Evolutionary conservation across 2,888 invertebrate genomes (phyloP), one percentile per base, ranked within the genome.

Genomic region (Lottia scabra): DNA sequence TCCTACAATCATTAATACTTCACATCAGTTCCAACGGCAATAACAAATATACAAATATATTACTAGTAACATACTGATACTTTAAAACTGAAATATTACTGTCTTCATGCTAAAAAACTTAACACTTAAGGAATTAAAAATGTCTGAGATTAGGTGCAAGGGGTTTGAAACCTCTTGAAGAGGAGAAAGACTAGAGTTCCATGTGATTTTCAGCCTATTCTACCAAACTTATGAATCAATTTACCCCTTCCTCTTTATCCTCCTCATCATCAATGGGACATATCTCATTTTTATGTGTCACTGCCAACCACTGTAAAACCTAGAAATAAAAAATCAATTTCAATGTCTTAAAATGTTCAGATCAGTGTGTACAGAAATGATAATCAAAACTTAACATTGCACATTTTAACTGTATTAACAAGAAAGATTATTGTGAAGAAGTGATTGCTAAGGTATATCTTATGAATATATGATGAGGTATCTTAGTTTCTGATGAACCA

Each of bases 271-370:
- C 78, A n/a, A 81, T 83, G 13, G 84, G 84, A 6, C 79, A 68
- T 19, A 87, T 79, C 19, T 85, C 85, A 27, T 68, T 72, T 71
- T 84, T 86, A 77, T 87, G 86, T 56, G 80, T 80, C 12, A 87
- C 75, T 23, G 85, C 88, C 15, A 88, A 73, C 89, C 89, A 89
- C 65, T 89, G 86, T 13, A 89, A 44, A 12, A 88, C 81, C 89
- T 88, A 78, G 23, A 75, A 75, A 30, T 68, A 26, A 63, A 62
- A 63, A 56, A 23, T 19, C 2, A 56, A 5, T 23, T 62, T 19
- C 56, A 56, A 56, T 3, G 23, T 6, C 6, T 62, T 62, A 19
- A n/a, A 5, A 2, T 56, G 3, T 8, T 62, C 13, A 62, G 6
- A 19, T 62, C 38, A 5, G 38, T 38, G 38, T 38, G 30, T 30